Base-by-base conservation (phyloP, 2,113 vertebrate genomes). In the Brachirus orientalis region DNA sequence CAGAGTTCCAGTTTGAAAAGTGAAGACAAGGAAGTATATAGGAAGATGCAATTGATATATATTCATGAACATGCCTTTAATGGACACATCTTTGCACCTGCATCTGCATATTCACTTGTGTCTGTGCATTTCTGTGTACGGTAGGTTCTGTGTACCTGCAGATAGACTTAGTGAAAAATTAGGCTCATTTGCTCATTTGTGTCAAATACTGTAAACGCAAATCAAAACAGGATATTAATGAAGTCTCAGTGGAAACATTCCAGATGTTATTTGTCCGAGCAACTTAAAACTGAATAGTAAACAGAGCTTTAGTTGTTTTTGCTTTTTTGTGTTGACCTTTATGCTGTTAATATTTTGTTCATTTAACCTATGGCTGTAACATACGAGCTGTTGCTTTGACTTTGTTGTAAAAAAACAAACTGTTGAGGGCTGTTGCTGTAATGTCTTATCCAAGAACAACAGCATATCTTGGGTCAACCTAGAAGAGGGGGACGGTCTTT, bases 201-300 rank as follows among this genome's bases (percentile, higher is more conserved):
- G 33, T 63, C 22, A 19, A 40, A 67, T 60, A 45, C 54, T 28
- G 28, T 28, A 28, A 4, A 28, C 28, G 62, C 48, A 54, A 54
- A 38, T 45, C 33, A 13, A 62, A 80, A 51, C 65, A 54, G 20
- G 45, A 14, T 55, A 86, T 77, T 71, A 77, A 77, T 80, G 58
- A 82, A 63, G 58, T 59, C 76, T 78, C 67, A 12, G 61, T 36
- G 79, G 76, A 54, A 65, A 67, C 65, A 79, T 75, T 75, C 72
- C 41, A 59, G 41, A 28, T 8, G 1, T 35, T 36, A 41, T 57
- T 48, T 75, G 40, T 70, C 57, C 40, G 68, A 75, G 77, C 45
- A n/a, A 22, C 59, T 75, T 82, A 48, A n/a, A 41, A 56, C 8
- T 44, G 1, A 54, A 69, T 67, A 33, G 45, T 47, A 53, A 16